phyloP scores from a whole-genome alignment of 2,797 vertebrate genomes.

The Malurus leucopterus region DNA sequence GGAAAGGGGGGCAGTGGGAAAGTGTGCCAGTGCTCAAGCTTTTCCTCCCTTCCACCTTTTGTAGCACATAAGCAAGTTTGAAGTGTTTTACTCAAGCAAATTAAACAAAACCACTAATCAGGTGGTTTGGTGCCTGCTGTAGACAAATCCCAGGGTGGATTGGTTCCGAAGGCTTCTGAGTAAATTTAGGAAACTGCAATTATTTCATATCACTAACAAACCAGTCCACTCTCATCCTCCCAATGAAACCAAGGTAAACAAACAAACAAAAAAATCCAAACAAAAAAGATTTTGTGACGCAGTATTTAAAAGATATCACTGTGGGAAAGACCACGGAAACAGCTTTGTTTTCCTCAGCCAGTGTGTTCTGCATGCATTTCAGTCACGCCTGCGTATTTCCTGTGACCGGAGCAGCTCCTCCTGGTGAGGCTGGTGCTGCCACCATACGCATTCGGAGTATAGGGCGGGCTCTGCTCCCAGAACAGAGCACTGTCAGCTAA shows the following conservation, averaged over 20 bases:
- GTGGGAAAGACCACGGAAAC: background rate
- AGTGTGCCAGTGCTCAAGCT: background rate
- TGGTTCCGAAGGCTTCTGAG: background rate
- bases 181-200: background rate
- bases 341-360: background rate
- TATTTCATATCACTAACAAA: background rate
- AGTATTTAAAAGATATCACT: background rate
- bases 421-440: background rate
- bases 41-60: background rate
- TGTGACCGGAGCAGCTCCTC: background rate
- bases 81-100: background rate
- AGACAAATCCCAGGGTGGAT: background rate
- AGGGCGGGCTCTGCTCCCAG: accelerated
- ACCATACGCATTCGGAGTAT: accelerated
- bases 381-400: background rate
- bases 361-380: background rate
- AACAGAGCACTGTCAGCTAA: background rate
- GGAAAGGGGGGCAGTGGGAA: background rate
- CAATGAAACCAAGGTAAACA: background rate
- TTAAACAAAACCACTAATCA: constrained; percentile 1
- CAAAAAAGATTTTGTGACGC: background rate
- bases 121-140: background rate
- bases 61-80: background rate
- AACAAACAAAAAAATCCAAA: background rate
- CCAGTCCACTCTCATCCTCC: background rate